phyloP scores from a whole-genome alignment of 2,797 vertebrate genomes.

The Lateolabrax maculatus region DNA sequence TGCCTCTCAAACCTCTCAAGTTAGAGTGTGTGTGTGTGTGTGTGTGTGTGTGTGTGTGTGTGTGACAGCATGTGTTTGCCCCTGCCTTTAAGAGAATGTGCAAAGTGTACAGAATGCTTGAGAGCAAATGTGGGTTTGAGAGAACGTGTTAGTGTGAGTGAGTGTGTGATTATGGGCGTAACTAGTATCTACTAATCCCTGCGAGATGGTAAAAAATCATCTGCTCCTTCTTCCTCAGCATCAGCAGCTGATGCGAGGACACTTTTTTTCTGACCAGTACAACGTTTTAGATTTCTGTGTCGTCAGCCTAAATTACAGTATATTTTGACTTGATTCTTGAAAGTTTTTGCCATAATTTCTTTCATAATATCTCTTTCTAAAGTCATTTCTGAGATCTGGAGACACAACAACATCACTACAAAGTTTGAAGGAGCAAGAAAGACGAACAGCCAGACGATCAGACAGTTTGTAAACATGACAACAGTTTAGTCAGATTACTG shows the following conservation, averaged over 20 bases:
- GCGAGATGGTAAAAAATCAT: conserved; percentile 64
- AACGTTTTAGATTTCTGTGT: background rate
- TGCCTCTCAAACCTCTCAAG: conserved; percentile 75
- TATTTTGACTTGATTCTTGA: accelerated
- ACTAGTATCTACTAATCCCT: conserved; percentile 63
- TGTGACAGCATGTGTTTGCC: conserved; percentile 63
- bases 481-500: background rate
- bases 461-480: background rate
- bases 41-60: conserved; percentile 46
- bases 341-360: background rate
- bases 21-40: conserved; percentile 52
- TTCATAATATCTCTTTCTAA: background rate
- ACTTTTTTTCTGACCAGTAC: conserved; percentile 31
- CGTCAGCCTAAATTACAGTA: too few species aligned
- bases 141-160: conserved; percentile 66
- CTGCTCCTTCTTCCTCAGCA: conserved; percentile 38
- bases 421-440: background rate
- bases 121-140: conserved; percentile 62
- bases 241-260: conserved; percentile 45
- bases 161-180: conserved; percentile 71
- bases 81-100: conserved; percentile 66
- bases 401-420: background rate
- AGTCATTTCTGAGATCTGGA: background rate
- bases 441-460: background rate
- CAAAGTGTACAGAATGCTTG: conserved; percentile 42